Evolutionary conservation across 2,888 invertebrate genomes (phyloP).

Genomic region (Platycnemis pennipes): DNA sequence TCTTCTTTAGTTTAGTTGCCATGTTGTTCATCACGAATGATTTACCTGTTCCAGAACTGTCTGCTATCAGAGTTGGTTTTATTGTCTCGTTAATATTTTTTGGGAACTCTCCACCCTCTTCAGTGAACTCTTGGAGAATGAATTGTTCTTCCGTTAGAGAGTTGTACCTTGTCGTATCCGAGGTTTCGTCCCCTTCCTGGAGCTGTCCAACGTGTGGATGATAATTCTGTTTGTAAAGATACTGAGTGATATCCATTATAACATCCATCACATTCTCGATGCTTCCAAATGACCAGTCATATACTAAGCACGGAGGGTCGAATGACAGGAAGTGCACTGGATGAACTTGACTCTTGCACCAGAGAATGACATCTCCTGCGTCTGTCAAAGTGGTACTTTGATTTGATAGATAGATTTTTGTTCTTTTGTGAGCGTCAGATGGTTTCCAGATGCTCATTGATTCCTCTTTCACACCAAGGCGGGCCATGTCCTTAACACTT

Average conservation of each 20-base stretch:
- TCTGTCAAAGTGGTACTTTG: neutral
- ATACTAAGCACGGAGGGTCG: neutral
- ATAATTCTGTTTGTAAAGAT: neutral
- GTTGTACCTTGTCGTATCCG: neutral
- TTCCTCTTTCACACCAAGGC: neutral
- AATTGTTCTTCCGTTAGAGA: neutral
- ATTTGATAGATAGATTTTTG: neutral
- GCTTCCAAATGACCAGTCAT: neutral
- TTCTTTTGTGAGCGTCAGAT: neutral
- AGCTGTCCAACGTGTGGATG: neutral
- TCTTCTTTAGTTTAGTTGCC: neutral
- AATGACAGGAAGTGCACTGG: neutral
- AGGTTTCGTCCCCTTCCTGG: neutral
- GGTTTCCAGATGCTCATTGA: neutral
- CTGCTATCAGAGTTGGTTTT: neutral
- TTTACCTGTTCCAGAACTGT: neutral
- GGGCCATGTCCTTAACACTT: neutral
- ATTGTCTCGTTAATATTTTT: neutral
- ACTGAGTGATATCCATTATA: neutral
- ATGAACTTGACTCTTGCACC: neutral
- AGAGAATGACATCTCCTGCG: neutral
- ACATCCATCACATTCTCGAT: neutral
- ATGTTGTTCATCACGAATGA: conserved; percentile 2
- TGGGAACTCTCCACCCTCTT: neutral
- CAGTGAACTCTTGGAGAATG: neutral